These are phyloP conservation scores for Ptychadena robeensis DNA, from an alignment of 2,797 vertebrate species.

Conservation along the genomic window DNA sequence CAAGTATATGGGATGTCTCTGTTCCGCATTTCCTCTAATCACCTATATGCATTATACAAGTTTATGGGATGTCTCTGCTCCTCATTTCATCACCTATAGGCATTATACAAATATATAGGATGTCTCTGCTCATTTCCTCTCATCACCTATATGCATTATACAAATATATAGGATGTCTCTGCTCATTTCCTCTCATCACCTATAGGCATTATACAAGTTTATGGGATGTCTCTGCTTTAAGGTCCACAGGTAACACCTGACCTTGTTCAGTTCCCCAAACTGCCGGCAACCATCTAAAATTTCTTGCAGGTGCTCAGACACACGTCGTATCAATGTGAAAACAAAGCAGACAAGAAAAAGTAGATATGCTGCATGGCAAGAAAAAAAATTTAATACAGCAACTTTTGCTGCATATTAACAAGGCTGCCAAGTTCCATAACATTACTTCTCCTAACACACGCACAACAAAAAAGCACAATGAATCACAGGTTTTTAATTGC, in stretches of 20 bases:
- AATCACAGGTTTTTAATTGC: conserved; percentile 20
- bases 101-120: neutral
- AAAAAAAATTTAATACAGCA: neutral
- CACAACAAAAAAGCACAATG: neutral
- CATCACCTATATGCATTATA: too few species aligned
- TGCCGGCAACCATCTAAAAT: neutral
- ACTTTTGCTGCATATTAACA: neutral
- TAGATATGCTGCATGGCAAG: neutral
- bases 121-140: neutral
- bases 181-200: too few species aligned
- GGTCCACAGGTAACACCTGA: neutral
- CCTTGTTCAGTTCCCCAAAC: conserved; percentile 5
- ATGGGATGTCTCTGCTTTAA: neutral
- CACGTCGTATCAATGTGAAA: neutral
- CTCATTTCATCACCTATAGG: too few species aligned
- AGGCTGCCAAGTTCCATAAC: neutral
- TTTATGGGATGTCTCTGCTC: neutral
- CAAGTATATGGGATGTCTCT: neutral
- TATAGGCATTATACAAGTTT: too few species aligned
- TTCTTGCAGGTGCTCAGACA: conserved; percentile 6
- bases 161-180: neutral
- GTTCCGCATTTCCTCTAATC: too few species aligned
- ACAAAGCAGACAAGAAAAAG: neutral
- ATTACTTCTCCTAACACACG: neutral
- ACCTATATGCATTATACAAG: neutral